These are phyloP conservation scores for Pionites leucogaster DNA, from an alignment of 2,113 vertebrate species.

Conservation along the genomic window DNA sequence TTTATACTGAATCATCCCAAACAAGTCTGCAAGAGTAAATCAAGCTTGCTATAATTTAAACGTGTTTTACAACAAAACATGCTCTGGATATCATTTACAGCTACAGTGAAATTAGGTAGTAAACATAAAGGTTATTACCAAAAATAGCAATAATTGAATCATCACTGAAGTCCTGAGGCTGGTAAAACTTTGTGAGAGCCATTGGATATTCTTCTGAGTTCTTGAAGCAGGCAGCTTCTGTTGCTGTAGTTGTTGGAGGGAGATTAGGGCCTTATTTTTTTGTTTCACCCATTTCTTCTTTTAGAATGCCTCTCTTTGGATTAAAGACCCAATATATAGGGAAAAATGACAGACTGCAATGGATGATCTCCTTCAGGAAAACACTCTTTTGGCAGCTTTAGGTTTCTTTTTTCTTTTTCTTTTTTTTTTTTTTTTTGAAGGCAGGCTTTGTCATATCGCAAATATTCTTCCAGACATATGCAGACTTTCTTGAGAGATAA, in stretches of 20 bases:
- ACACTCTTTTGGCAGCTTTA: neutral
- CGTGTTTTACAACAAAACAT: neutral
- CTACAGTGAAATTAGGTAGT: neutral
- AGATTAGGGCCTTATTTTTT: neutral
- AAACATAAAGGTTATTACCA: neutral
- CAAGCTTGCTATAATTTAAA: neutral
- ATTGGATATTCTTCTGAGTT: neutral
- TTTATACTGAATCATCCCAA: neutral
- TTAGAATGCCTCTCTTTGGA: neutral
- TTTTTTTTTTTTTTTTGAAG: neutral
- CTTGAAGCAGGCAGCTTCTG: neutral
- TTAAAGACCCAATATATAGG: neutral
- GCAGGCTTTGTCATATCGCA: slow-evolving; percentile 3
- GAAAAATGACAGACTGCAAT: neutral
- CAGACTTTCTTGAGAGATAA: slow-evolving; percentile 63
- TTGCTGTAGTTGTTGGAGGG: neutral
- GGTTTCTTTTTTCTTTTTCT: neutral
- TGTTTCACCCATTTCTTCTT: neutral
- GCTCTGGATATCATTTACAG: neutral
- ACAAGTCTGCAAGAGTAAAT: neutral
- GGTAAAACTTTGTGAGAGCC: neutral
- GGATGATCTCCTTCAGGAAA: neutral
- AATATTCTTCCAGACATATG: slow-evolving; percentile 40
- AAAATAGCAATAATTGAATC: neutral
- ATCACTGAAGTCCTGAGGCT: neutral